Evolutionary conservation across 2,888 invertebrate genomes (phyloP), one percentile per base, ranked within the genome.

Genomic region (Cinara cedri): DNA sequence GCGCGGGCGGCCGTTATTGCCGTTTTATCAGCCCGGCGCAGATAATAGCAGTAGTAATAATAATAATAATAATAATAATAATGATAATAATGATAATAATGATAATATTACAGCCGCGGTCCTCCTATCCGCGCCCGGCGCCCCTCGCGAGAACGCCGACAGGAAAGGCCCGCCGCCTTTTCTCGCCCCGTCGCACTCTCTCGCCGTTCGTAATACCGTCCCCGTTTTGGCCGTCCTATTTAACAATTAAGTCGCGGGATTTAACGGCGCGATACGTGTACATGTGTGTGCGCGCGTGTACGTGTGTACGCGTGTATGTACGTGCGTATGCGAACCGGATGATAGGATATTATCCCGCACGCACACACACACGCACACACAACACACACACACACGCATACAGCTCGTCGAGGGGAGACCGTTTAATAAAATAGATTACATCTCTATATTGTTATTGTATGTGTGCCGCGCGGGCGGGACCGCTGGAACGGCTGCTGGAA

Each of bases 391-490:
- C n/a, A n/a, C n/a, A n/a, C n/a, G n/a, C n/a, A n/a, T n/a, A n/a
- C n/a, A n/a, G n/a, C 10, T 21, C 11, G 55, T 42, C 26, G 57
- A 9, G 49, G 21, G 3, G 57, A 49, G 34, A 70, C 60, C 68
- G 68, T 78, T 78, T 78, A 70, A 78, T 78, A 78, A 78, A 78
- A 78, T 78, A 78, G 68, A 78, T 78, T 78, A 46, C 44, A 76
- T 76, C 75, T 72, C 72, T 62, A 0, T 21, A 19, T 21, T 11
- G 9, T 11, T 21, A 16, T 26, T 24, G 19, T 54, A 57, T 60
- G 19, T 51, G 26, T n/a, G 62, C 57, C 26, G 62, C 3, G 26
- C 8, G 51, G 63, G 34, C 3, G 34, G 6, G 34, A 34, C n/a
- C n/a, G n/a, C n/a, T n/a, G n/a, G 34, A 34, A 6, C 3, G 34